Percentiles rank a stretch among this genome's conserved stretches.
These are phyloP conservation scores for Anoplopoma fimbria DNA, from an alignment of 2,113 vertebrate species.

Conservation along the genomic window DNA sequence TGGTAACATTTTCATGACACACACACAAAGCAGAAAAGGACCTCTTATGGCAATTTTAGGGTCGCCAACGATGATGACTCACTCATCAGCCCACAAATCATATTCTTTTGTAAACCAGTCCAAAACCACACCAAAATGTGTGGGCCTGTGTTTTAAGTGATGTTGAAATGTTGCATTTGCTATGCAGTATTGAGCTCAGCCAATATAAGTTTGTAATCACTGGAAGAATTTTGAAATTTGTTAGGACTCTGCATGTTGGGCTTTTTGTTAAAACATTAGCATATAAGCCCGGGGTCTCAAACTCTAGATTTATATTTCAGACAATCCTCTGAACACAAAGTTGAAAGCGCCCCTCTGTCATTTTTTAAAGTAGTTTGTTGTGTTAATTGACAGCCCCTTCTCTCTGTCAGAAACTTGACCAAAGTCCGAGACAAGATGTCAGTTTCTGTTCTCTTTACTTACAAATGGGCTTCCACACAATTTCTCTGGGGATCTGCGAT, in stretches of 20 bases:
- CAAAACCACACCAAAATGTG: no score
- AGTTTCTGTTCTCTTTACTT: slow-evolving; percentile 9
- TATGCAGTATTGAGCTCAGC: not conserved
- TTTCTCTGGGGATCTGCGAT: slow-evolving; percentile 20
- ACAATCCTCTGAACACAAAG: not conserved
- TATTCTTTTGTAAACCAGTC: not conserved
- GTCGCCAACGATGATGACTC: not conserved
- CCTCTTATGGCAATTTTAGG: not conserved
- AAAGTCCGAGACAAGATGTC: slow-evolving; percentile 39
- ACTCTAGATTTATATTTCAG: not conserved
- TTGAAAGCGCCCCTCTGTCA: not conserved
- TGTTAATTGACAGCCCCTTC: slow-evolving; percentile 40
- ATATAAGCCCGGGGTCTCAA: not conserved
- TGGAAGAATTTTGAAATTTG: not conserved
- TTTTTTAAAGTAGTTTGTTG: not conserved
- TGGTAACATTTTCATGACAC: not conserved
- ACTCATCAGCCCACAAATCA: not conserved
- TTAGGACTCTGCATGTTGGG: not conserved
- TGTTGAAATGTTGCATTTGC: not conserved
- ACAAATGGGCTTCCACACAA: slow-evolving; percentile 25
- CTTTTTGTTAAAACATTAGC: not conserved
- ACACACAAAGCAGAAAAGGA: not conserved
- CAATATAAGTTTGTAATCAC: not conserved
- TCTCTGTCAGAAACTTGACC: slow-evolving; percentile 10
- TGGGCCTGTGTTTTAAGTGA: not conserved